phyloP scores from a whole-genome alignment of 2,888 invertebrate species.

The Leucophora obtusa region DNA sequence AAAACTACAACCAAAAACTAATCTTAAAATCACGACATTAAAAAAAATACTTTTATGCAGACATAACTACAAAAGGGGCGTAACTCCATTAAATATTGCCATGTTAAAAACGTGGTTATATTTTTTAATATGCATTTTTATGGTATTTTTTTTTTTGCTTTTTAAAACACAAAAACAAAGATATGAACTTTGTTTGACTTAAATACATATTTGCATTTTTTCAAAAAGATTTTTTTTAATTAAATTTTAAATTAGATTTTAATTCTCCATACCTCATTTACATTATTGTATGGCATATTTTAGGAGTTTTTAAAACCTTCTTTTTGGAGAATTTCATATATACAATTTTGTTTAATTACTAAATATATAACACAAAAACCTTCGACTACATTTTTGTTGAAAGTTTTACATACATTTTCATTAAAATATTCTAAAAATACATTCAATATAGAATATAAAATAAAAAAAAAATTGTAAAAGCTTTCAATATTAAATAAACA shows the following conservation, averaged over 20 bases:
- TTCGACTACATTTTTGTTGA: conserved; percentile 18
- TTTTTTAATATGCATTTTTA: conserved; percentile 48
- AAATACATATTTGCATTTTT: conserved; percentile 36
- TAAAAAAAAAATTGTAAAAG: conserved; percentile 34
- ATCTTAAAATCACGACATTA: conserved; percentile 63
- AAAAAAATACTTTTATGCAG: conserved; percentile 36
- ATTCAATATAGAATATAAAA: conserved; percentile 31
- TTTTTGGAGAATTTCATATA: not conserved
- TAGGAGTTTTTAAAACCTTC: not conserved
- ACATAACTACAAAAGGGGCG: conserved; percentile 67
- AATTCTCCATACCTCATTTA: not conserved
- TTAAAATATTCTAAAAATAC: conserved; percentile 45
- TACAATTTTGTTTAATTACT: conserved; percentile 5
- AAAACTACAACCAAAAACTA: conserved; percentile 51
- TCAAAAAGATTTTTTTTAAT: conserved; percentile 39
- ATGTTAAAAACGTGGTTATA: conserved; percentile 46
- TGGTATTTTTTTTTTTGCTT: not conserved
- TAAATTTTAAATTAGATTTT: conserved; percentile 18
- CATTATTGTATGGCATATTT: conserved; percentile 6
- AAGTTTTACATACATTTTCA: conserved; percentile 37
- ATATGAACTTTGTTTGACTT: too few relatives aligned
- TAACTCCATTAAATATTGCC: conserved; percentile 72
- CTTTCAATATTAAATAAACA: conserved; percentile 41
- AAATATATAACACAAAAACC: not conserved
- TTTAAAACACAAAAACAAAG: not conserved